Evolutionary conservation across 2,113 vertebrate genomes (phyloP).

Genomic region (Notarius lentiginosus): DNA sequence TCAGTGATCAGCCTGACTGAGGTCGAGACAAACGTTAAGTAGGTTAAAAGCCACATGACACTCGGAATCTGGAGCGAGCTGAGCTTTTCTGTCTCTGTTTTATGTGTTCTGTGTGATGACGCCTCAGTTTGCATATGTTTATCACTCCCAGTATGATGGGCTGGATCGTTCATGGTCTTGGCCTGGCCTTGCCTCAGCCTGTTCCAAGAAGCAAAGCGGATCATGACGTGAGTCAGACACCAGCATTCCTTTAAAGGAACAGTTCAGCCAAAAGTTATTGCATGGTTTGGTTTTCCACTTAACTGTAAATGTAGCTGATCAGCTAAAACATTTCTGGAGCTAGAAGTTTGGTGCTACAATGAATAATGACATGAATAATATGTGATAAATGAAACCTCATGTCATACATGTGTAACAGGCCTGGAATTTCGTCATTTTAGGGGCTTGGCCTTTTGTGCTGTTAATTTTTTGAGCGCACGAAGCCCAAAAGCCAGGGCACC

Average conservation of each 20-base stretch:
- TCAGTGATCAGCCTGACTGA: conserved; percentile 69
- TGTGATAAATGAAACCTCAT: not conserved
- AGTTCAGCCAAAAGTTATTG: not conserved
- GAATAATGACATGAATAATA: not conserved
- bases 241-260: not conserved
- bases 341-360: not conserved
- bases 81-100: not conserved
- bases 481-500: too few relatives aligned
- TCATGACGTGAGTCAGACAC: conserved; percentile 50
- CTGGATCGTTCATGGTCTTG: conserved; percentile 83
- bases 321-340: not conserved
- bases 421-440: too few relatives aligned
- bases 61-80: not conserved
- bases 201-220: conserved; percentile 63
- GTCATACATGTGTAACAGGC: not conserved
- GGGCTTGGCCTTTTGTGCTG: too few relatives aligned
- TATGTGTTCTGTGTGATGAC: conserved; percentile 27
- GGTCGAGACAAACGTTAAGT: conserved; percentile 61
- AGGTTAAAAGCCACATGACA: conserved; percentile 2
- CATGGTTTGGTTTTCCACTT: not conserved
- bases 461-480: too few relatives aligned
- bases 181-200: conserved; percentile 84
- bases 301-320: not conserved
- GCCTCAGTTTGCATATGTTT: not conserved
- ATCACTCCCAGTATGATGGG: conserved; percentile 74